Base-by-base conservation (phyloP, 2,888 invertebrate genomes). In the Tribolium freemani region DNA sequence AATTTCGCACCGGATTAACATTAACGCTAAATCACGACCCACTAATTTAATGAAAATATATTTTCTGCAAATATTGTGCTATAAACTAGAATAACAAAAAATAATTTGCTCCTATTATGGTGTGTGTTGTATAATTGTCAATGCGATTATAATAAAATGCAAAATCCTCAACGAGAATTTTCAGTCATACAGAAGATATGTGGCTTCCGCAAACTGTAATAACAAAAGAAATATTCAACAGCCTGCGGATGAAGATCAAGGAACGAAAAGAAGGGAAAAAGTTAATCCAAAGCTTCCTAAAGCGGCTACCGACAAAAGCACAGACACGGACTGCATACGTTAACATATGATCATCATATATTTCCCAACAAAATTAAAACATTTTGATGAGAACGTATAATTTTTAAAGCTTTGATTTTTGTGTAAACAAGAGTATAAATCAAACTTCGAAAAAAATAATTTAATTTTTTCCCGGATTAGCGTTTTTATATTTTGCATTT, bases 161-260 rank as follows among this genome's bases (percentile, higher is more conserved):
- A 38, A 31, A 38, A 38, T 38, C 38, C 38, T 51, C 44, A 2
- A 51, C 5, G 5, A 9, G 68, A 67, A 75, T 70, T 74, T 75
- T 38, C 38, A 38, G 38, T 38, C n/a, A 38, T 1, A n/a, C 38
- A 72, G 70, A 77, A 79, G 78, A 77, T 79, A 74, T 79, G 79
- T 79, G 79, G 78, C 80, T 81, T 81, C 80, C 80, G 79, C 80
- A 81, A 80, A 80, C 80, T 81, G 81, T 80, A 81, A 81, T 78
- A 81, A 81, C 79, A 80, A 77, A 72, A 71, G 73, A 73, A 78
- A 77, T 76, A 76, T 75, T 76, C 75, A 72, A 51, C 69, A 76
- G 74, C 72, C 74, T 69, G 54, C 64, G 69, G 75, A 72, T 69
- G 73, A 72, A 76, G 75, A 77, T 75, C 51, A 53, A 56, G 75